Conservation (phyloP, 2,888 invertebrate species). For the Brachyptera putata region DNA sequence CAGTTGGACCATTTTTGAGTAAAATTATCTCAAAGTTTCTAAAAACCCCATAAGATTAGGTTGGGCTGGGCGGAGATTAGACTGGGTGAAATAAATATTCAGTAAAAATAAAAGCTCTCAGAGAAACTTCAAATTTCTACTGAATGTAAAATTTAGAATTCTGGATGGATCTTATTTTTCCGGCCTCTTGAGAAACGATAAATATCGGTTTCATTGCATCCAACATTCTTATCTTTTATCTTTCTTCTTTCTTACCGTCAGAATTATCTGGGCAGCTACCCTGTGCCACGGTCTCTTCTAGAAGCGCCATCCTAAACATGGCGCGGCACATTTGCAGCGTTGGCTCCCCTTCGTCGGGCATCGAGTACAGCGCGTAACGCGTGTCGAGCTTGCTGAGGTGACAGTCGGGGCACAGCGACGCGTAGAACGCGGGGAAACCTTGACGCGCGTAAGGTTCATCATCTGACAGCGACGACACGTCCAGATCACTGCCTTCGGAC, state of each 20-base stretch:
- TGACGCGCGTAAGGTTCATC: constrained; percentile 34
- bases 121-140: no score
- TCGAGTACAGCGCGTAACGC: constrained; percentile 43
- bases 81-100: no score
- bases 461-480: constrained; percentile 7
- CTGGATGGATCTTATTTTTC: no score
- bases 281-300: constrained; percentile 44
- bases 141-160: no score
- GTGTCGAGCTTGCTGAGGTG: constrained; percentile 42
- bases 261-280: constrained; percentile 21
- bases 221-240: no score
- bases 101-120: no score
- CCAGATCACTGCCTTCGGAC: constrained; percentile 9
- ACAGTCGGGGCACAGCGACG: constrained; percentile 40
- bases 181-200: no score
- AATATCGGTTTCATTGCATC: no score
- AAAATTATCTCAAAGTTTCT: no score
- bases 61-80: no score
- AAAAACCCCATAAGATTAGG: no score
- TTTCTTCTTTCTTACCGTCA: background rate
- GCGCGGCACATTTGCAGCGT: constrained; percentile 43
- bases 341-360: constrained; percentile 40
- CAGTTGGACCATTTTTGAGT: no score
- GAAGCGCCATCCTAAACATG: constrained; percentile 42
- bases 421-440: constrained; percentile 45